These are phyloP conservation scores for Hyposmocoma kahamanoa DNA, from an alignment of 1,140 invertebrate species.

Conservation along the genomic window DNA sequence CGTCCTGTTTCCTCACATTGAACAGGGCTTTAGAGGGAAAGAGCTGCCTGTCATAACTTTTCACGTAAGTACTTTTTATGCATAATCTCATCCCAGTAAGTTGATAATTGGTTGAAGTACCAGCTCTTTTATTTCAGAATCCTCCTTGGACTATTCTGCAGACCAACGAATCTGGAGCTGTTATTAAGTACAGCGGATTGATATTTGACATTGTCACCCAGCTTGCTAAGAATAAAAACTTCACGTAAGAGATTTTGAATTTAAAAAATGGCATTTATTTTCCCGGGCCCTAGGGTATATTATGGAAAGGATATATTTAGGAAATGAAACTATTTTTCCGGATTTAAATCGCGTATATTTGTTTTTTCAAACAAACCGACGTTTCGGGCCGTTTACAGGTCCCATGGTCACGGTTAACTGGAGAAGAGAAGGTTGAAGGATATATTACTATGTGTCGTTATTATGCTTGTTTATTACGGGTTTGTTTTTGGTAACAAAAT, in stretches of 20 bases:
- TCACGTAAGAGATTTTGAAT: conserved; percentile 78
- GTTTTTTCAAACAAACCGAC: too few species aligned
- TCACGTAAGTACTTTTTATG: conserved; percentile 74
- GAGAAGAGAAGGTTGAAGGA: too few species aligned
- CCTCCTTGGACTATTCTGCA: conserved; percentile 88
- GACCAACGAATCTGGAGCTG: conserved; percentile 72
- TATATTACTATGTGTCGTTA: too few species aligned
- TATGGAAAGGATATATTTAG: too few species aligned
- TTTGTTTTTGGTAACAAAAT: conserved; percentile 11
- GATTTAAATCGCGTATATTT: too few species aligned
- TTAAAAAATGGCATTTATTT: too few species aligned
- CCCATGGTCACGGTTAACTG: too few species aligned
- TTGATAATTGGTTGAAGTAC: neutral
- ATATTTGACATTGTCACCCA: conserved; percentile 88
- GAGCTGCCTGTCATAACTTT: conserved; percentile 79
- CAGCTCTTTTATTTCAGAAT: conserved; percentile 74
- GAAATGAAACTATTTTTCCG: too few species aligned
- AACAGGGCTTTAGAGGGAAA: conserved; percentile 85
- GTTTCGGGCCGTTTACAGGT: too few species aligned
- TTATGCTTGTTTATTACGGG: too few species aligned
- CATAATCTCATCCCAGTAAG: neutral
- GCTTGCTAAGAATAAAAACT: conserved; percentile 86
- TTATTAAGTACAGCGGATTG: conserved; percentile 78
- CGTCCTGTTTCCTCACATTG: conserved; percentile 85
- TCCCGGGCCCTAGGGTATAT: too few species aligned